Conservation (phyloP, 2,888 invertebrate genomes). For the Schizotus pectinicornis region DNA sequence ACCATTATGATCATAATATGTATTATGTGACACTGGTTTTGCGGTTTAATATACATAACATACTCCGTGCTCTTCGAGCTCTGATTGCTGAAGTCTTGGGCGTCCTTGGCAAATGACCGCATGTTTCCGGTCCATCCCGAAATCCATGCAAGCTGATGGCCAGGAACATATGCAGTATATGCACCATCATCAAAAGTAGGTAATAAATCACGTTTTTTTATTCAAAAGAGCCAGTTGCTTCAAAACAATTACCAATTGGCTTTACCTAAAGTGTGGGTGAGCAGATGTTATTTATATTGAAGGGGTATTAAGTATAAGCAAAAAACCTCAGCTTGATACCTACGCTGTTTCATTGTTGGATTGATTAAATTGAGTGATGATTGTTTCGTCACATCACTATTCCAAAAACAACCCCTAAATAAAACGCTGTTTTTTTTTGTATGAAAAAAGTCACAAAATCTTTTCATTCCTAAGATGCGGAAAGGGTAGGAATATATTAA, state of each 20-base stretch:
- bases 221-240: constrained; percentile 43
- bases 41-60: too few relatives aligned
- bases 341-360: constrained; percentile 18
- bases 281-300: constrained; percentile 39
- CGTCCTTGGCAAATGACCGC: constrained; percentile 13
- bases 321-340: constrained; percentile 25
- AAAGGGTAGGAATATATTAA: constrained; percentile 34
- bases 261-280: constrained; percentile 40
- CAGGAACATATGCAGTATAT: constrained; percentile 44
- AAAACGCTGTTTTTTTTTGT: constrained; percentile 7
- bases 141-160: constrained; percentile 41
- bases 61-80: too few relatives aligned
- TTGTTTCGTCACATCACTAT: constrained; percentile 8
- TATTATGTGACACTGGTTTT: too few relatives aligned
- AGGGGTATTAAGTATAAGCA: constrained; percentile 22
- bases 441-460: constrained; percentile 29
- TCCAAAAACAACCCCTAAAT: background rate
- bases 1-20: too few relatives aligned
- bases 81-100: too few relatives aligned
- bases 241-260: constrained; percentile 48
- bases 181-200: constrained; percentile 40
- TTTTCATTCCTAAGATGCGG: constrained; percentile 30
- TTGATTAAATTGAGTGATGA: constrained; percentile 24
- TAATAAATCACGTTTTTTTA: constrained; percentile 47
- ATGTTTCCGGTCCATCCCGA: constrained; percentile 37